Evolutionary conservation across 2,113 vertebrate species (phyloP).

Genomic region (Erinaceus europaeus): DNA sequence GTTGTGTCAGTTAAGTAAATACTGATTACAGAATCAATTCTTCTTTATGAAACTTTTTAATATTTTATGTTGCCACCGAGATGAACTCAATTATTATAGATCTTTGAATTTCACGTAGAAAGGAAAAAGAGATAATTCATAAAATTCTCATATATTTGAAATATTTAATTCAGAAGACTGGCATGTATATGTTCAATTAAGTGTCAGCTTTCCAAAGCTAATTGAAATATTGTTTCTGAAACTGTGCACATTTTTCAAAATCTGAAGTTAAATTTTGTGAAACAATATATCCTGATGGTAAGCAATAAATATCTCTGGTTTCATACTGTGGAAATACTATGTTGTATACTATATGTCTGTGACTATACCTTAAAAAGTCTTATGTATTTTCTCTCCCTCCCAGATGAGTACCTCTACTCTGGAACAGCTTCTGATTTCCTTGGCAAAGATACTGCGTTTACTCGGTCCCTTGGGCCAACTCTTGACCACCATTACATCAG

Average conservation of each 20-base stretch:
- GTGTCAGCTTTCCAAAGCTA: neutral
- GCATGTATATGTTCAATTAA: too few species aligned
- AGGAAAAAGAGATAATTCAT: neutral
- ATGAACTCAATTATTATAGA: slow-evolving; percentile 68
- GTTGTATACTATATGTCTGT: slow-evolving; percentile 8
- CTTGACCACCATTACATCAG: slow-evolving; percentile 95
- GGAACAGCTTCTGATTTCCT: slow-evolving; percentile 98
- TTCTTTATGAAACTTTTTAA: slow-evolving; percentile 77
- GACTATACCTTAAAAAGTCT: neutral
- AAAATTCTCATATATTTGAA: neutral
- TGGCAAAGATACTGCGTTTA: slow-evolving; percentile 95
- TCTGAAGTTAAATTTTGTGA: neutral
- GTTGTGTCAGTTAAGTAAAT: slow-evolving; percentile 77
- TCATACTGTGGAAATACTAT: slow-evolving; percentile 17
- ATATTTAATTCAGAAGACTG: neutral
- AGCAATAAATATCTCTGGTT: neutral
- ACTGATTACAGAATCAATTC: slow-evolving; percentile 78
- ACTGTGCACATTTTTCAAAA: neutral
- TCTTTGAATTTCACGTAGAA: slow-evolving; percentile 43
- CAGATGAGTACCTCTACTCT: slow-evolving; percentile 94
- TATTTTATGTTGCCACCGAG: slow-evolving; percentile 65
- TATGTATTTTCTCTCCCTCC: slow-evolving; percentile 62
- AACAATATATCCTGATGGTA: neutral
- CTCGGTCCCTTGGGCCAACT: slow-evolving; percentile 93
- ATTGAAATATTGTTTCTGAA: neutral